Evolutionary conservation across 2,797 vertebrate species (phyloP), one percentile per base, ranked within the genome.

Genomic region (Ciconia nigra): DNA sequence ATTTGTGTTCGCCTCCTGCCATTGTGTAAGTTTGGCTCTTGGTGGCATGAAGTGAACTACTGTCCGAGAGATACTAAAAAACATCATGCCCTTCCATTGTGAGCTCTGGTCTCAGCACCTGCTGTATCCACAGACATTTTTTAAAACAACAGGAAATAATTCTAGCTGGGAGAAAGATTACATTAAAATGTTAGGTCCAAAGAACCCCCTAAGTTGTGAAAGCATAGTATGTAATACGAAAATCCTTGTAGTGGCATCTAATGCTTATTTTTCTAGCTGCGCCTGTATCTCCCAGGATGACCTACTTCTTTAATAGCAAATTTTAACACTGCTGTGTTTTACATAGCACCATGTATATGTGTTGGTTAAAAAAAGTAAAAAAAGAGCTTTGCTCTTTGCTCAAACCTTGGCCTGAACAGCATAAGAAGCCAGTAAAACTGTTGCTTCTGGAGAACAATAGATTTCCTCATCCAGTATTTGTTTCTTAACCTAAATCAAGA

Each of bases 401-500:
- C 96, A 83, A 87, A 99, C 99, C 99, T 99, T 99, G 82, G 99
- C 99, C 97, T 99, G 99, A 93, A 99, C 99, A 71, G 99, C 99
- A 63, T 99, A 99, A 11, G 99, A 99, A 28, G 99, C 99, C 96
- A 99, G 95, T 57, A 99, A 98, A 93, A 99, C 99, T 17, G 99
- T 99, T 57, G 99, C 99, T 97, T 99, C 99, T 12, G 99, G 99
- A 76, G 99, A 99, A 87, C 99, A 99, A 96, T 99, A 99, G 94
- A 99, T 99, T 97, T 99, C 99, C 91, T 99, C 99, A 97, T 99
- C 98, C 89, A 99, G 96, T 95, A 99, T 99, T 97, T 99, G 99
- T 82, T 99, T 99, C 97, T 99, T 99, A 82, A 99, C 99, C 99
- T 99, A 95, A 89, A 80, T 9, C 28, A 55, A 58, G 16, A 80